A percentile compares a stretch with the other conserved stretches of the same genome.
Evolutionary conservation across 2,797 vertebrate species (phyloP).

Genomic region (Psittacula echo): DNA sequence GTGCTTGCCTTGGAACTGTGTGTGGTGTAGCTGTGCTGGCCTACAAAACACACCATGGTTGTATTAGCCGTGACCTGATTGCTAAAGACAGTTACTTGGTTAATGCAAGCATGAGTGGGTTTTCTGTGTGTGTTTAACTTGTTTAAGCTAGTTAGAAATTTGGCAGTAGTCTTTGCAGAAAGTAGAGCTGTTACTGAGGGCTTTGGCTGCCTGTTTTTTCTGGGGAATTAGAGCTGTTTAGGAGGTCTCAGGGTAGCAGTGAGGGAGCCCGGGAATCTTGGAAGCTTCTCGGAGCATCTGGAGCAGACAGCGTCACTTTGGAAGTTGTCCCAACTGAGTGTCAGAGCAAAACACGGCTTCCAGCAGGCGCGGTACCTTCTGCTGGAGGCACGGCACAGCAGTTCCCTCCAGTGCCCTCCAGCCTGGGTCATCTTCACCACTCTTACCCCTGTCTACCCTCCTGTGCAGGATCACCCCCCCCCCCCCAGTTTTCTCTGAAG

Average conservation of each 20-base stretch:
- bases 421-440: neutral
- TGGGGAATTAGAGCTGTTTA: neutral
- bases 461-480: neutral
- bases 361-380: neutral
- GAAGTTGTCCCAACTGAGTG: neutral
- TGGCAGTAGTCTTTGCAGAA: neutral
- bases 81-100: neutral
- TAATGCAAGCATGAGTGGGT: neutral
- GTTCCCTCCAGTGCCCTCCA: neutral
- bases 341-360: neutral
- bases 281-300: neutral
- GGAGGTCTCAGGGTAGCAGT: neutral
- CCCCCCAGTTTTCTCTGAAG: neutral
- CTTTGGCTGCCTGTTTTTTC: neutral
- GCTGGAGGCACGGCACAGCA: neutral
- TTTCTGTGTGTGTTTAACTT: neutral
- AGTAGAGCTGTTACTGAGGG: neutral
- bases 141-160: neutral
- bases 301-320: neutral
- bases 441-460: neutral
- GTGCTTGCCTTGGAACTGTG: constrained; percentile 22
- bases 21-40: neutral
- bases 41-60: accelerated
- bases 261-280: constrained; percentile 3
- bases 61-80: neutral